Evolutionary conservation across 1,140 invertebrate species (phyloP), one percentile per base, ranked within the genome.

Genomic region (Neomicropteryx cornuta): DNA sequence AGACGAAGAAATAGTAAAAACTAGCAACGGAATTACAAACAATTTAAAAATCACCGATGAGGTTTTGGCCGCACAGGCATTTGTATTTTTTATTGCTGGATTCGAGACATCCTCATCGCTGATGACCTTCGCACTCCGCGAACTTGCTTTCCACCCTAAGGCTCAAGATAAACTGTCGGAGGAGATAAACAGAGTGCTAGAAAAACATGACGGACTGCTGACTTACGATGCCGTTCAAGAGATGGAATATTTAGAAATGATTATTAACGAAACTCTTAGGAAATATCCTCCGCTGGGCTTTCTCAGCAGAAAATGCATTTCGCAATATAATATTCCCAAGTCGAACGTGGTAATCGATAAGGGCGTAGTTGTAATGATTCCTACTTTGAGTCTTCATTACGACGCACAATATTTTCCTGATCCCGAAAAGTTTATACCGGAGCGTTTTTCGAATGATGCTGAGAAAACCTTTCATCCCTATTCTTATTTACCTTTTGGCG

Each of bases 361-460:
- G 23, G 71, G 60, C n/a, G 58, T 58, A 5, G 55, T 58, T 1
- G 40, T 73, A 4, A 51, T 61, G 30, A 59, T 75, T 19, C 60
- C 72, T 0, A 50, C 64, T 18, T 51, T 62, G 28, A 64, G 62
- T 1, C 35, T 72, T 3, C 72, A 76, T 31, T 51, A 60, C 4
- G 73, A 84, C 49, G 55, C 68, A 1, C 45, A 74, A 33, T 71
- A 73, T 38, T 88, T 73, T 44, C 67, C 73, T 6, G 62, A 86
- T 33, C 81, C 85, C 0, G 64, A 76, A 5, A 52, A 49, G 4
- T 88, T 77, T 49, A 66, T 76, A 46, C 84, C 85, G 0, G 77
- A 83, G 36, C 59, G 82, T 43, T 85, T 84, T 27, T 13, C 13
- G 23, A 8, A 8, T 8, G 13, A 27, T 27, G 8, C 23, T 27